phyloP scores from a whole-genome alignment of 92 coral and sea anemone species.

The Galaxea fascicularis region DNA sequence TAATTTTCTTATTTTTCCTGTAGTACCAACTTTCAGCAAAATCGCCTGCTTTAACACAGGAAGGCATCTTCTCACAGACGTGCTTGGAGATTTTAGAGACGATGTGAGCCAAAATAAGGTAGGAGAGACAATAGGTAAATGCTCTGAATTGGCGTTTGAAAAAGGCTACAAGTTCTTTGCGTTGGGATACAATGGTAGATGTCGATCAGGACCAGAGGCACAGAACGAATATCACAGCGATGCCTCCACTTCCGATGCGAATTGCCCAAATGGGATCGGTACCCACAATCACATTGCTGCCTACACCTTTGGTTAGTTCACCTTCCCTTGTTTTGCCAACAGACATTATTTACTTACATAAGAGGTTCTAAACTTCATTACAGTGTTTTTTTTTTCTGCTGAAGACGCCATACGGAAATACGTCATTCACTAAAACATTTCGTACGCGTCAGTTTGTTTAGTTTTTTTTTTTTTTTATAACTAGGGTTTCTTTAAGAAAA shows the following conservation, averaged over 20 bases:
- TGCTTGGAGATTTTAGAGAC: constrained; percentile 6
- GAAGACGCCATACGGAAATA: too few species aligned
- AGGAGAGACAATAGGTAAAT: neutral
- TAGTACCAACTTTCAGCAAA: constrained; percentile 15
- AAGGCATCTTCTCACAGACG: neutral
- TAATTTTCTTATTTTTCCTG: too few species aligned
- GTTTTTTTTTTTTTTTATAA: too few species aligned
- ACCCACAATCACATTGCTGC: constrained; percentile 38
- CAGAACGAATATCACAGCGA: constrained; percentile 25
- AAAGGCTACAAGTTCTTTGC: constrained; percentile 54
- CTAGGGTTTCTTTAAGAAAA: too few species aligned
- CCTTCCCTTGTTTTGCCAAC: too few species aligned
- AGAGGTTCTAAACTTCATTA: too few species aligned
- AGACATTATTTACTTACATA: too few species aligned
- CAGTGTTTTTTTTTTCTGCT: too few species aligned
- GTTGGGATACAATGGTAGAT: constrained; percentile 52
- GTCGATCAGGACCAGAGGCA: constrained; percentile 55
- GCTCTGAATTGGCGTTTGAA: constrained; percentile 52
- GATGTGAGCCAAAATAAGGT: neutral
- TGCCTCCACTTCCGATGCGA: neutral
- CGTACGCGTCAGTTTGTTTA: too few species aligned
- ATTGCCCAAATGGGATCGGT: constrained; percentile 51
- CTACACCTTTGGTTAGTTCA: constrained; percentile 60
- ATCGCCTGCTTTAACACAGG: constrained; percentile 31
- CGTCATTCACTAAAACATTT: too few species aligned